Base-by-base conservation (phyloP, 2,888 invertebrate genomes). In the Hyles lineata region DNA sequence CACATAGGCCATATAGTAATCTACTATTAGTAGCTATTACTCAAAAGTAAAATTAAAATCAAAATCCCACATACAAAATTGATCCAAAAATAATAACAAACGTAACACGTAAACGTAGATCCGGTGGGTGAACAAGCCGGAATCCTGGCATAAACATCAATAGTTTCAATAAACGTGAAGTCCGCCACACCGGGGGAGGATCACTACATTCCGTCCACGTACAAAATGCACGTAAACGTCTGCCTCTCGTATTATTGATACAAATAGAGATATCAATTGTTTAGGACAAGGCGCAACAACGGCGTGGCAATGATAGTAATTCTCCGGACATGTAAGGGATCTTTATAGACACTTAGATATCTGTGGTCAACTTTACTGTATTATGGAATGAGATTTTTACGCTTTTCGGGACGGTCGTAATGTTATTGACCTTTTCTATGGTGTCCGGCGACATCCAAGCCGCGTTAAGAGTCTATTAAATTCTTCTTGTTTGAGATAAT, bases 231-330 rank as follows among this genome's bases (percentile, higher is more conserved):
- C 91, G 92, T 92, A 92, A 92, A 90, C 89, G 91, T 93, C 93
- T 90, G 90, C 89, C 87, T 87, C 84, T 86, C 84, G 90, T 90
- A 92, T 92, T 93, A 94, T 94, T 94, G 94, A 93, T 94, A 94
- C 94, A 94, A 94, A 94, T 93, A 92, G 92, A 93, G 90, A 92
- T 93, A 93, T 92, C 93, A 93, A 94, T 94, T 94, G 94, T 93
- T 94, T 91, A 86, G 90, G 92, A 93, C 93, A 92, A 87, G 90
- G 85, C 87, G 85, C 87, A 90, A 91, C 89, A 89, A 88, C 88
- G 84, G 82, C 82, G 90, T 90, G 91, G 87, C 89, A 89, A 90
- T 90, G 88, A 87, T 88, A 89, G 89, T 89, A 85, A 88, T 91
- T 89, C 88, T 85, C 85, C 80, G 81, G 84, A 83, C 83, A 83